phyloP scores from a whole-genome alignment of 2,888 invertebrate species.

The Cremastinae sp. region DNA sequence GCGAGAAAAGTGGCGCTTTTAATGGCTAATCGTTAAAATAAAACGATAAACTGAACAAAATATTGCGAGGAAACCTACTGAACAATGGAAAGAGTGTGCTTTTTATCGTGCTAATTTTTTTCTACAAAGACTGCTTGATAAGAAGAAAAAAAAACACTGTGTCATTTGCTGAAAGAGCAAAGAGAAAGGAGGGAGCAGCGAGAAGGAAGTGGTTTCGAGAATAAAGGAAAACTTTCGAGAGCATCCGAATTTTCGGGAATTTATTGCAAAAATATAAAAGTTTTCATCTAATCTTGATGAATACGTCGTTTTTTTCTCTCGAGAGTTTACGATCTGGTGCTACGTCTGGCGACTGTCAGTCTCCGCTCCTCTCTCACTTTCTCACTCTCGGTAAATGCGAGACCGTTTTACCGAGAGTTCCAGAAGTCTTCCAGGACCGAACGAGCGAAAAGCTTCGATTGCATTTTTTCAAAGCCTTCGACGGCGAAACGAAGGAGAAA shows the following conservation, averaged over 20 bases:
- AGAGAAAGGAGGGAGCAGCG: constrained; percentile 19
- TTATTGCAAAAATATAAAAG: no score
- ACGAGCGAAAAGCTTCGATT: constrained; percentile 28
- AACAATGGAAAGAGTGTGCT: constrained; percentile 39
- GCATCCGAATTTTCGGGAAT: constrained; percentile 4
- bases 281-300: no score
- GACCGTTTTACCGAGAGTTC: constrained; percentile 28
- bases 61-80: constrained; percentile 36
- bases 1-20: constrained; percentile 3
- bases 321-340: no score
- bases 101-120: constrained; percentile 49
- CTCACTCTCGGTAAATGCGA: constrained; percentile 34
- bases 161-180: constrained; percentile 32
- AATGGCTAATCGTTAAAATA: constrained; percentile 18
- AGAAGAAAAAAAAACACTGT: constrained; percentile 22
- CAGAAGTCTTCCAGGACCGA: constrained; percentile 58
- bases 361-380: constrained; percentile 20
- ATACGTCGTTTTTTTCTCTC: no score
- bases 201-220: not conserved
- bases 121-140: constrained; percentile 42
- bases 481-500: constrained; percentile 11
- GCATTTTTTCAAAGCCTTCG: constrained; percentile 45
- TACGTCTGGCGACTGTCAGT: no score
- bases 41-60: constrained; percentile 21
- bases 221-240: constrained; percentile 17